Evolutionary conservation across 2,888 invertebrate genomes (phyloP).

Genomic region (Periphyllus acericola): DNA sequence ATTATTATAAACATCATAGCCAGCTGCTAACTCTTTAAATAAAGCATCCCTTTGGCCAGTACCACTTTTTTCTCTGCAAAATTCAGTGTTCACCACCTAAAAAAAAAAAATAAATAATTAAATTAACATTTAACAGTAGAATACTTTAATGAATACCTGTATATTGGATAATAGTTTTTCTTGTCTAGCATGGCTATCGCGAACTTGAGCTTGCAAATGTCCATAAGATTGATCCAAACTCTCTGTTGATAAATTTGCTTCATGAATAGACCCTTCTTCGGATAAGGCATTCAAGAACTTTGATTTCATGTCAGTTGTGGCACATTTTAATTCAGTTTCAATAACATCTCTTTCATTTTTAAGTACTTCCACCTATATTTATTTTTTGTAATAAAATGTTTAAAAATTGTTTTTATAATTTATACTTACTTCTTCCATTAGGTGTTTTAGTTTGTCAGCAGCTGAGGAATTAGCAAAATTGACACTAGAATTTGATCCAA

Average conservation of each 20-base stretch:
- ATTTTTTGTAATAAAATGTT: constrained; percentile 24
- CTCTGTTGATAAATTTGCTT: constrained; percentile 78
- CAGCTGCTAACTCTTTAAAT: constrained; percentile 86
- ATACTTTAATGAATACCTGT: constrained; percentile 70
- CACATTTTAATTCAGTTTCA: constrained; percentile 85
- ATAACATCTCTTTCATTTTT: constrained; percentile 90
- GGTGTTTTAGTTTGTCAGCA: constrained; percentile 75
- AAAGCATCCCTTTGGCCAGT: constrained; percentile 78
- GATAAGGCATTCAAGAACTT: constrained; percentile 80
- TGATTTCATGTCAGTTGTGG: constrained; percentile 83
- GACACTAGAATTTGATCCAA: constrained; percentile 70
- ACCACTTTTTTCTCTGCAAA: constrained; percentile 72
- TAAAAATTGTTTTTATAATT: constrained; percentile 7
- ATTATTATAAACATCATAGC: constrained; percentile 92
- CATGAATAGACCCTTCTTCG: constrained; percentile 82
- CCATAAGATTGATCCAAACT: constrained; percentile 80
- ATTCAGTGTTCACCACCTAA: constrained; percentile 72
- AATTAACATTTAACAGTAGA: constrained; percentile 29
- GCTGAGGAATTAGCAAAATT: constrained; percentile 68
- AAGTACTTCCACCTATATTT: constrained; percentile 78
- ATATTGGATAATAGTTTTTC: constrained; percentile 76
- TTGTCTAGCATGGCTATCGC: constrained; percentile 79
- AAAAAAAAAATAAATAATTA: constrained; percentile 62
- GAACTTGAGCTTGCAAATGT: constrained; percentile 81
- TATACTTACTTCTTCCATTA: constrained; percentile 80